Conservation (phyloP, 2,888 invertebrate species). For the Latheticus oryzae region DNA sequence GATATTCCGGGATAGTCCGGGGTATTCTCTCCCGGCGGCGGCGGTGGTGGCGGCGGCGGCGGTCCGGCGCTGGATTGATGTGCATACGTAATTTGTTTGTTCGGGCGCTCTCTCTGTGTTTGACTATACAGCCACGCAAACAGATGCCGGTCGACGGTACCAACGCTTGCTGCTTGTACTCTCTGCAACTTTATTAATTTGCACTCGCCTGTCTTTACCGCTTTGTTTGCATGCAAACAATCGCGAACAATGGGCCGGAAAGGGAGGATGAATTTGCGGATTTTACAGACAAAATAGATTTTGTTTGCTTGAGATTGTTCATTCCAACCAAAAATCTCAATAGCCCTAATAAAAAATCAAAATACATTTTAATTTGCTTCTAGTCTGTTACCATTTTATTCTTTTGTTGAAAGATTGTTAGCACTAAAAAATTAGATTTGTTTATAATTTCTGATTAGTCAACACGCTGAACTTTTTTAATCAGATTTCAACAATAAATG, state of each 20-base stretch:
- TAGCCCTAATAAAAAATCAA: no score
- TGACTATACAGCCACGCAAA: slow-evolving; percentile 50
- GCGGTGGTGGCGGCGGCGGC: no score
- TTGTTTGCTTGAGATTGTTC: no score
- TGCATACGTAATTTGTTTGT: slow-evolving; percentile 61
- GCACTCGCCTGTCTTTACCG: slow-evolving; percentile 44
- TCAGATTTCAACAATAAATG: no score
- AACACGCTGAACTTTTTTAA: no score
- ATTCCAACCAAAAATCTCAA: no score
- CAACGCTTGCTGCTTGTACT: slow-evolving; percentile 43
- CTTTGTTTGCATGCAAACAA: slow-evolving; percentile 31
- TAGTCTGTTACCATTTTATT: no score
- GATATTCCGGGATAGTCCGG: slow-evolving; percentile 61
- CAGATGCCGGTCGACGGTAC: slow-evolving; percentile 48
- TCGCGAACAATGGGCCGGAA: slow-evolving; percentile 1
- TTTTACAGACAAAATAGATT: no score
- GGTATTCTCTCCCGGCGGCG: slow-evolving; percentile 56
- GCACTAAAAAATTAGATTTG: no score
- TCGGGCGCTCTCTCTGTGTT: slow-evolving; percentile 48
- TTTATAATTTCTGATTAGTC: no score
- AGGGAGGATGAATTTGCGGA: background rate
- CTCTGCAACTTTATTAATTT: slow-evolving; percentile 53
- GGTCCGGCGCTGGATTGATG: slow-evolving; percentile 55
- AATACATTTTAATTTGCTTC: no score
- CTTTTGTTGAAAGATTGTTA: no score